A percentile compares a stretch with the other conserved stretches of the same genome.
Evolutionary conservation across 1,140 invertebrate genomes (phyloP).

Genomic region (Drosophila elegans): DNA sequence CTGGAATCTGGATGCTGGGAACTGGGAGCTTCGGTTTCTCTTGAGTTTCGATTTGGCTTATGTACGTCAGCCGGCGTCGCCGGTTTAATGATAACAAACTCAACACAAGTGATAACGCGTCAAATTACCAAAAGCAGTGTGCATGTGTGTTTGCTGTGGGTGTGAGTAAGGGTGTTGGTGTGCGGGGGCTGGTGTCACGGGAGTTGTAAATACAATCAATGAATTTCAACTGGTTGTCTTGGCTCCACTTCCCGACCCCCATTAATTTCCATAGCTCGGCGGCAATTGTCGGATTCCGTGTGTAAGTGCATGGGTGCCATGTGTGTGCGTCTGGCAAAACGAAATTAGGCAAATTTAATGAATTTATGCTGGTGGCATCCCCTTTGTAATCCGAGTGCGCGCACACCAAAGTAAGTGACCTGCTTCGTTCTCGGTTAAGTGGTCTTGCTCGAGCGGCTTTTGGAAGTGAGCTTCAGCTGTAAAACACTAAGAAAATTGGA

Average conservation of each 20-base stretch:
- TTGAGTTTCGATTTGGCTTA: conserved; percentile 75
- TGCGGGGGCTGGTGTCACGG: conserved; percentile 33
- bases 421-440: conserved; percentile 72
- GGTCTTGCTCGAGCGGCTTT: conserved; percentile 48
- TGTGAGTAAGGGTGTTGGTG: neutral
- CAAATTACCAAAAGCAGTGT: conserved; percentile 73
- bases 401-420: conserved; percentile 72
- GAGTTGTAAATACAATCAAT: conserved; percentile 82
- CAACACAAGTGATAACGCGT: conserved; percentile 82
- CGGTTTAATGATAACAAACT: conserved; percentile 83
- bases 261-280: conserved; percentile 35
- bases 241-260: conserved; percentile 34
- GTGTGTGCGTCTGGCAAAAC: conserved; percentile 60
- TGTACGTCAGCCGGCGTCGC: conserved; percentile 65
- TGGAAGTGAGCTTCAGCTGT: neutral
- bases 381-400: conserved; percentile 76
- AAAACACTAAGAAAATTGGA: neutral
- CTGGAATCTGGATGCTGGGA: conserved; percentile 32
- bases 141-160: conserved; percentile 1
- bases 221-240: conserved; percentile 82
- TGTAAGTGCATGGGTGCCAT: conserved; percentile 16
- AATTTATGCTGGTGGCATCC: conserved; percentile 82
- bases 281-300: conserved; percentile 48
- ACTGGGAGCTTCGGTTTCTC: conserved; percentile 28
- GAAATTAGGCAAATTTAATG: conserved; percentile 83